phyloP scores from a whole-genome alignment of 2,888 invertebrate genomes.

The Cylindroiulus punctatus region DNA sequence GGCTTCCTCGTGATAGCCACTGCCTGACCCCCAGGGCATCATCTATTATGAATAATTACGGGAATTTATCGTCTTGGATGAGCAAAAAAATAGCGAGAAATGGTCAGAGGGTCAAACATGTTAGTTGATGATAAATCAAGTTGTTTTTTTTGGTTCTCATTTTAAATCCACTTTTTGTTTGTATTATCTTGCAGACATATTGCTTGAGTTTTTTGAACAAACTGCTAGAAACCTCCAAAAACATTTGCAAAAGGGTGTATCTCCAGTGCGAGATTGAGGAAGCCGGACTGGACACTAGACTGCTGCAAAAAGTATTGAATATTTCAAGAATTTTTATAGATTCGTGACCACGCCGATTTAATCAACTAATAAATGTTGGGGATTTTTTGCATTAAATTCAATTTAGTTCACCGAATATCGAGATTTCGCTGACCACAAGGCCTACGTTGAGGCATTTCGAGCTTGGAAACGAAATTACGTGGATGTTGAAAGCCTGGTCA shows the following conservation, averaged over 20 bases:
- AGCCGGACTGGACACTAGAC: conserved; percentile 64
- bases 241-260: conserved; percentile 62
- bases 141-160: background rate
- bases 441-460: conserved; percentile 56
- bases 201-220: conserved; percentile 63
- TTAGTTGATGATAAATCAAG: background rate
- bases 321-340: background rate
- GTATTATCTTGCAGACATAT: conserved; percentile 54
- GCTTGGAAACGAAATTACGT: conserved; percentile 57
- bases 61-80: background rate
- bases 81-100: background rate
- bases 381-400: background rate
- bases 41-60: conserved; percentile 13
- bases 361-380: too few species aligned
- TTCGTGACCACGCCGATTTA: too few species aligned
- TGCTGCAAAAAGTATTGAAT: conserved; percentile 61
- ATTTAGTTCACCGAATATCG: conserved; percentile 56
- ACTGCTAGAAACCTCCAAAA: conserved; percentile 75
- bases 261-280: conserved; percentile 65
- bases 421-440: conserved; percentile 56
- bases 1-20: conserved; percentile 34
- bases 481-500: conserved; percentile 58
- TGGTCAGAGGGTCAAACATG: background rate
- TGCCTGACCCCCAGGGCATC: background rate
- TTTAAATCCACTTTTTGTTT: too few species aligned